Conservation (phyloP, 2,113 vertebrate genomes). For the Nothocercus nigrocapillus region DNA sequence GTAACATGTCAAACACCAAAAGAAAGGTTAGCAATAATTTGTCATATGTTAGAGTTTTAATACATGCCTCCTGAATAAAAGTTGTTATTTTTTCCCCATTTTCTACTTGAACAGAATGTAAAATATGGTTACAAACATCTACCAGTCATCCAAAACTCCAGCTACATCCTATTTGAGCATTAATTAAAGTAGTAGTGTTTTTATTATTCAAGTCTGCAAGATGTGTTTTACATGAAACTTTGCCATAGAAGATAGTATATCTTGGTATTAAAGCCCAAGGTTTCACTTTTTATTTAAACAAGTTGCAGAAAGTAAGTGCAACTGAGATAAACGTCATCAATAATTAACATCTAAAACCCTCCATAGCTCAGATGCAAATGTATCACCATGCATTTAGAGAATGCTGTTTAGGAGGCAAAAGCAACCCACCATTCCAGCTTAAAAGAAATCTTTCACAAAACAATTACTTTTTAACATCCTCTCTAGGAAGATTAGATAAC, state of each 20-base stretch:
- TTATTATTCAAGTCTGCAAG: constrained; percentile 23
- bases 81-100: constrained; percentile 32
- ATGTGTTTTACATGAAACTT: neutral
- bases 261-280: neutral
- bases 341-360: neutral
- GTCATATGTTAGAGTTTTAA: neutral
- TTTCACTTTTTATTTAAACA: constrained; percentile 12
- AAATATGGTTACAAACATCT: constrained; percentile 61
- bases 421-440: neutral
- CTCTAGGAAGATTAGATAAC: neutral
- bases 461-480: neutral
- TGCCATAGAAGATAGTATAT: constrained; percentile 47
- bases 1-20: neutral
- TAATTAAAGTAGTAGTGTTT: constrained; percentile 20
- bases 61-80: constrained; percentile 9
- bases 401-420: neutral
- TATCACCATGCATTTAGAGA: neutral
- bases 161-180: constrained; percentile 40
- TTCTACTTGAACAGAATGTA: constrained; percentile 59
- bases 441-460: neutral
- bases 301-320: neutral
- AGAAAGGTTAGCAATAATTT: neutral
- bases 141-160: constrained; percentile 59
- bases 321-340: neutral
- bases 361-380: neutral